Base-by-base conservation (phyloP, 2,888 invertebrate genomes). In the Temnothorax rugatulus region DNA sequence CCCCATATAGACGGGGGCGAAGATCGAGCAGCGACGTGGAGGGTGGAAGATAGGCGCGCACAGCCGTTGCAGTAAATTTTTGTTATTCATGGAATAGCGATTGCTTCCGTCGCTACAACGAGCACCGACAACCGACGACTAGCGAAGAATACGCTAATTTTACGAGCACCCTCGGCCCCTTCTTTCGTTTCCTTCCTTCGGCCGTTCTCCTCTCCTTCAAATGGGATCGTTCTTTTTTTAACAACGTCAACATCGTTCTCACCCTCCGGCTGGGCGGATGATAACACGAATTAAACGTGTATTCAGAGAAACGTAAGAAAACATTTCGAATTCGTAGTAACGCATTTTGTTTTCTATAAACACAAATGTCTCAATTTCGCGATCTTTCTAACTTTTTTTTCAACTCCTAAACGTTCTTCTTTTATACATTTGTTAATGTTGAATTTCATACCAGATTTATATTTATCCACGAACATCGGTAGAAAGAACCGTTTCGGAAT, bases 31-130 rank as follows among this genome's bases (percentile, higher is more conserved):
- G 71, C 69, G 69, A 34, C 69, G 81, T 50, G 81, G 50, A 85
- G 81, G 57, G 52, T 68, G 41, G 54, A 50, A 76, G 71, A 83
- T 61, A 69, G 47, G 66, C 29, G 77, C 44, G 85, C 84, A 84
- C 79, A 54, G 75, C 63, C 74, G 86, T 83, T 82, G 90, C 85
- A 89, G 87, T 88, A 91, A 91, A 93, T 91, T 93, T 93, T 93
- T 93, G 90, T 92, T 93, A 93, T 93, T 93, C 93, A 93, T 93
- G 92, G 91, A 93, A 93, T 92, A 92, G 91, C 92, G 91, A 93
- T 93, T 93, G 93, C 92, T 91, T 91, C 90, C 90, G 90, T 89
- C 83, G 86, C 84, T 84, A 84, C 83, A 84, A 86, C 91, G 86
- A 88, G 75, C 89, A 85, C 86, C 90, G 86, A 88, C 89, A 84